A percentile compares a stretch with the other conserved stretches of the same genome.
phyloP scores from a whole-genome alignment of 92 coral and sea anemone species.

The Palythoa grandiflora region DNA sequence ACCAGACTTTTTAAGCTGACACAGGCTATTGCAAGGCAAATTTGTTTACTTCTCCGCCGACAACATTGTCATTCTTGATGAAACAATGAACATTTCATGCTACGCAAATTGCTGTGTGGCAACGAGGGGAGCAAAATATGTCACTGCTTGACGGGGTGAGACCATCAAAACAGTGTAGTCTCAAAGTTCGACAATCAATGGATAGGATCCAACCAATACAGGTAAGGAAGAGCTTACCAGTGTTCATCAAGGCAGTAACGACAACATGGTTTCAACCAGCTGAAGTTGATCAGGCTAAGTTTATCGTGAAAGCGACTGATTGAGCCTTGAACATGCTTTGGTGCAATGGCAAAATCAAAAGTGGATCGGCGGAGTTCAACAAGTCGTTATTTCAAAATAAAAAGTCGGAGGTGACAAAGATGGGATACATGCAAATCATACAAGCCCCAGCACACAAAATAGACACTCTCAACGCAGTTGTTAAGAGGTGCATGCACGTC shows the following conservation, averaged over 20 bases:
- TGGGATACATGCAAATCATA: conserved; percentile 71
- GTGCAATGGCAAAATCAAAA: conserved; percentile 27
- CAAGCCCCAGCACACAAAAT: conserved; percentile 53
- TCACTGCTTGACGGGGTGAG: conserved; percentile 31
- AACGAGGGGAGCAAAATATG: conserved; percentile 54
- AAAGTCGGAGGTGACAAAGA: conserved; percentile 46
- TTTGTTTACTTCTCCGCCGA: conserved; percentile 67
- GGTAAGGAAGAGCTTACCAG: conserved; percentile 44
- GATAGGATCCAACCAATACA: conserved; percentile 41
- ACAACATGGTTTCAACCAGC: conserved; percentile 55
- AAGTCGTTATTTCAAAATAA: conserved; percentile 49
- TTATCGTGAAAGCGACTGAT: conserved; percentile 63
- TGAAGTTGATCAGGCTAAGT: conserved; percentile 40
- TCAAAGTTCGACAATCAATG: conserved; percentile 59
- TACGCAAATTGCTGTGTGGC: conserved; percentile 70
- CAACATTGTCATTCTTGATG: conserved; percentile 62
- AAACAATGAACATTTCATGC: conserved; percentile 68
- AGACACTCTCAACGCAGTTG: conserved; percentile 72
- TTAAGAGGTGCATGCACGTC: conserved; percentile 68
- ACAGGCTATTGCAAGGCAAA: conserved; percentile 35
- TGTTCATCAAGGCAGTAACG: conserved; percentile 53
- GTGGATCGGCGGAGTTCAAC: conserved; percentile 70
- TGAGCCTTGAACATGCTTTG: conserved; percentile 65
- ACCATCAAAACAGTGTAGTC: conserved; percentile 50
- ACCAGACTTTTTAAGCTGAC: conserved; percentile 70